These are phyloP conservation scores for Actinia tenebrosa DNA, from an alignment of 64 coral and sea anemone genomes.

Conservation along the genomic window DNA sequence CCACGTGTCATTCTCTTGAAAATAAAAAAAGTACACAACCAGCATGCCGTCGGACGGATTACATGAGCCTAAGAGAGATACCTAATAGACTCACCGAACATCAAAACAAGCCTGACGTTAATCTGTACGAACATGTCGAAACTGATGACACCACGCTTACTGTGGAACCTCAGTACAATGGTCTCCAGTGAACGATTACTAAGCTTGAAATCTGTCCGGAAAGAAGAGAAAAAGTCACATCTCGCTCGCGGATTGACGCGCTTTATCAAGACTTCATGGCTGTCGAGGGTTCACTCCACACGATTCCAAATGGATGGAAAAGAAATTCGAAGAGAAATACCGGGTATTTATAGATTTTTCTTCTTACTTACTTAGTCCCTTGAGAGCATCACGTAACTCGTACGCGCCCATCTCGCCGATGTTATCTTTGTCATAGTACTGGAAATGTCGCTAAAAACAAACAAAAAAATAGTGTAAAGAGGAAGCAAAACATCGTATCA, in stretches of 20 bases:
- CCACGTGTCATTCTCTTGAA: too few species aligned
- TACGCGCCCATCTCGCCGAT: slow-evolving; percentile 72
- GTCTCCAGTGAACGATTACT: slow-evolving; percentile 59
- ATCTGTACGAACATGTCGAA: slow-evolving; percentile 78
- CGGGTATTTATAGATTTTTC: neutral
- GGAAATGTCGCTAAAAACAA: slow-evolving; percentile 47
- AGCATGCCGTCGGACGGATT: too few species aligned
- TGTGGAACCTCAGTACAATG: slow-evolving; percentile 55
- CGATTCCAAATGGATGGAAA: too few species aligned
- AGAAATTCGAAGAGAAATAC: too few species aligned
- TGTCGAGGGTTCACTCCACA: too few species aligned
- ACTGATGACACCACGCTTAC: slow-evolving; percentile 49
- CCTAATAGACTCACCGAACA: slow-evolving; percentile 58
- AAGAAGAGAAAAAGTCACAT: neutral
- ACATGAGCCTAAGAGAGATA: neutral
- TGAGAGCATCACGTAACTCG: slow-evolving; percentile 64
- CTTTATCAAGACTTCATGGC: too few species aligned
- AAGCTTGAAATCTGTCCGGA: slow-evolving; percentile 48
- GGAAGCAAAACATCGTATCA: neutral
- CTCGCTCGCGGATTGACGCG: too few species aligned
- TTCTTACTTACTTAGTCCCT: slow-evolving; percentile 21
- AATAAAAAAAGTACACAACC: too few species aligned
- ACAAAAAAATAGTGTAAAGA: neutral
- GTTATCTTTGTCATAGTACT: slow-evolving; percentile 55
- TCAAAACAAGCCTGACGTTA: slow-evolving; percentile 34